A percentile compares a stretch with the other conserved stretches of the same genome.
phyloP scores from a whole-genome alignment of 2,888 invertebrate species.

The Conistra vaccinii region DNA sequence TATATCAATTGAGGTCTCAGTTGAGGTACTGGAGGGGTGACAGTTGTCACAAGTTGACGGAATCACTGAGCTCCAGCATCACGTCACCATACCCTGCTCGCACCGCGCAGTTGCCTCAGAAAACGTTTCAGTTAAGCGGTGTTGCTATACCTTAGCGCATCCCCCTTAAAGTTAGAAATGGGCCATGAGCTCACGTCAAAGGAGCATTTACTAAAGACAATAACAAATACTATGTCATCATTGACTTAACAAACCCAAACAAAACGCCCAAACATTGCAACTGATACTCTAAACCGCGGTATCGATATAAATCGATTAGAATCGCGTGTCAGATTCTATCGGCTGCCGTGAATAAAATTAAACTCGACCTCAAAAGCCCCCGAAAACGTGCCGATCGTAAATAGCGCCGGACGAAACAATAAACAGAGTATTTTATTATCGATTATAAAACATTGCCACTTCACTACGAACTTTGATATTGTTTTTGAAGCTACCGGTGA shows the following conservation, averaged over 20 bases:
- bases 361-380: slow-evolving; percentile 62
- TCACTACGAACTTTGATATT: slow-evolving; percentile 58
- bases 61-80: too few species aligned
- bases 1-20: too few species aligned
- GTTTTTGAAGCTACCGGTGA: slow-evolving; percentile 24
- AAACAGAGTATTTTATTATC: slow-evolving; percentile 65
- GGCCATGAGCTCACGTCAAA: too few species aligned
- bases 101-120: too few species aligned
- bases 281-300: slow-evolving; percentile 15
- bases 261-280: slow-evolving; percentile 4
- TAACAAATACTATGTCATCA: too few species aligned
- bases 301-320: slow-evolving; percentile 57
- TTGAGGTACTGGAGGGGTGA: too few species aligned
- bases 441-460: slow-evolving; percentile 67
- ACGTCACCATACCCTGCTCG: too few species aligned
- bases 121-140: too few species aligned
- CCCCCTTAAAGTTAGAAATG: too few species aligned
- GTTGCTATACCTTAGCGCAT: too few species aligned
- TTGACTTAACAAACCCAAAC: background rate
- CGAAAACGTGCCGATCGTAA: slow-evolving; percentile 58
- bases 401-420: slow-evolving; percentile 57
- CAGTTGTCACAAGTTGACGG: too few species aligned
- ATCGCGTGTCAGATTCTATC: slow-evolving; percentile 56
- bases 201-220: too few species aligned
- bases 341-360: slow-evolving; percentile 65